Conservation (phyloP, 1,140 invertebrate genomes). For the Pollicipes pollicipes region DNA sequence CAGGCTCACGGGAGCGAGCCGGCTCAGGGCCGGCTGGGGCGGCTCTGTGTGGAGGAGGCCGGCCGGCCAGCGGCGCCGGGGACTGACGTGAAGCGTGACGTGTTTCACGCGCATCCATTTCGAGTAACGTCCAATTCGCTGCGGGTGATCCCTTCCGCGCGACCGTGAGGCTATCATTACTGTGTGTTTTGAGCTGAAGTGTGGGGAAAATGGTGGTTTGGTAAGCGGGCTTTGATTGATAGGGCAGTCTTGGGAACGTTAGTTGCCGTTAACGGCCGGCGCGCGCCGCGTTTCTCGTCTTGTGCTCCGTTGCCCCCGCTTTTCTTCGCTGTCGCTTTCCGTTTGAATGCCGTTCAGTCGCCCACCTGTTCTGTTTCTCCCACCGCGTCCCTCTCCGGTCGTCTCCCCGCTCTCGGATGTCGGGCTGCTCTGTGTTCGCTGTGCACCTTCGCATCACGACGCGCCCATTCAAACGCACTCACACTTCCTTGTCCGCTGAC, state of each 20-base stretch:
- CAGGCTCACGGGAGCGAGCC: no score
- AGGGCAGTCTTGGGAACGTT: not conserved
- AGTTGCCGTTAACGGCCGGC: not conserved
- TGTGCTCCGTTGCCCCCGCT: no score
- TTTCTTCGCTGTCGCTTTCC: no score
- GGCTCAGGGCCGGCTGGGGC: no score
- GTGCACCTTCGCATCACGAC: not conserved
- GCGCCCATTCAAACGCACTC: not conserved
- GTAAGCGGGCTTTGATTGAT: not conserved
- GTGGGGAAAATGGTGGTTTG: not conserved
- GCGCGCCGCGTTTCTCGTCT: no score
- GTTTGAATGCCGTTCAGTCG: not conserved
- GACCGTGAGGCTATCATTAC: not conserved
- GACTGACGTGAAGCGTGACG: no score
- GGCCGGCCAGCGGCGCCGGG: no score
- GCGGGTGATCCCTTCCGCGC: no score
- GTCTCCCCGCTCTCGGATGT: not conserved
- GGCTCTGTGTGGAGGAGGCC: no score
- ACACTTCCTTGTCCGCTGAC: not conserved
- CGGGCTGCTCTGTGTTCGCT: not conserved
- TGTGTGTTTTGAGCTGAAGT: not conserved
- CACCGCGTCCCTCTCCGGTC: not conserved
- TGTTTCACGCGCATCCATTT: no score
- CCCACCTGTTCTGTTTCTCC: not conserved
- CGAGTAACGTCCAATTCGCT: no score